Percentiles rank a stretch among this genome's conserved stretches.
Evolutionary conservation across 1,140 invertebrate genomes (phyloP).

Genomic region (Cydia splendana): DNA sequence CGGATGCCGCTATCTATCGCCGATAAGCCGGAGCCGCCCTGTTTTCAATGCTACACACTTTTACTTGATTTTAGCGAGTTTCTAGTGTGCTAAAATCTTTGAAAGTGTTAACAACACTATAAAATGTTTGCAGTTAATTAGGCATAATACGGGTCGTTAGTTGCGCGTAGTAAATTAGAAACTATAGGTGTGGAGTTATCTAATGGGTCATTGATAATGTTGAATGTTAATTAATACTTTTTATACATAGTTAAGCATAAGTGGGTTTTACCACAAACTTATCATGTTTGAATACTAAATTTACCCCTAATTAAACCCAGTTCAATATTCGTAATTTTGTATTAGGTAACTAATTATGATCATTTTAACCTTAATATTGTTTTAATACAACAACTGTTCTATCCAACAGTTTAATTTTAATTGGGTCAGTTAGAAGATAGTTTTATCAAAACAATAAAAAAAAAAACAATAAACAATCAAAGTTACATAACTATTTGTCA

Average conservation of each 20-base stretch:
- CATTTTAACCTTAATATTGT: not conserved
- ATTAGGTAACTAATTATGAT: not conserved
- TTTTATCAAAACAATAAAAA: too few relatives aligned
- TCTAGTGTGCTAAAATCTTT: not conserved
- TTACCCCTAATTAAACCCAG: not conserved
- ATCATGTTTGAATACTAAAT: not conserved
- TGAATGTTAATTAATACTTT: not conserved
- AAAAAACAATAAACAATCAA: too few relatives aligned
- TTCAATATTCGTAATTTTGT: not conserved
- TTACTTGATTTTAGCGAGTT: constrained; percentile 30
- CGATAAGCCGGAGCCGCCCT: constrained; percentile 51
- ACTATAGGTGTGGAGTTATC: not conserved
- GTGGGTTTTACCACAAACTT: not conserved
- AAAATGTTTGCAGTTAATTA: constrained; percentile 12
- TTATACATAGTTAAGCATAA: not conserved
- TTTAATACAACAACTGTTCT: too few relatives aligned
- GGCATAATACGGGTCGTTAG: not conserved
- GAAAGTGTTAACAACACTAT: not conserved
- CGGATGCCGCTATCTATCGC: constrained; percentile 61
- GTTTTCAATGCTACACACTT: constrained; percentile 18
- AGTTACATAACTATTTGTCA: too few relatives aligned
- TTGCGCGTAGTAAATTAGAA: not conserved
- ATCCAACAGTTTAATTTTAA: not conserved
- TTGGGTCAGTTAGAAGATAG: not conserved
- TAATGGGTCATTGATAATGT: not conserved